Base-by-base conservation (phyloP, 2,113 vertebrate genomes). In the Rhinopomastus cyanomelas region DNA sequence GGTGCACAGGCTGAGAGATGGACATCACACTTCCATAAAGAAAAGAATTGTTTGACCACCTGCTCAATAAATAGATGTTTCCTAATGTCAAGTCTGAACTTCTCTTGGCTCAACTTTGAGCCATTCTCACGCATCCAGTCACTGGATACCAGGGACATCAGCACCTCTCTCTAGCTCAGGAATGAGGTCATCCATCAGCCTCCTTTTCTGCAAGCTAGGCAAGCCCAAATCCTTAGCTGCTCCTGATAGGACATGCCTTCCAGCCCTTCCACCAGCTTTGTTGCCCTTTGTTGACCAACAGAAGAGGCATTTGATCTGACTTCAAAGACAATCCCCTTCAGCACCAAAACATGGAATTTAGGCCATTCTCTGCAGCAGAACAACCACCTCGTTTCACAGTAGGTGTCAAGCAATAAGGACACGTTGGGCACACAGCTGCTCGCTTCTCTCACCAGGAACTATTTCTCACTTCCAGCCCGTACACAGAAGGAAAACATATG, bases 81-180 rank as follows among this genome's bases (percentile, higher is more conserved):
- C 65, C n/a, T 71, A 25, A 46, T 9, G 22, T 42, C 29, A 25
- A 60, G 21, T 22, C 32, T 48, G 7, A 79, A 62, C 16, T 11
- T 37, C 27, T 6, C 3, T 8, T 30, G 9, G 7, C 0, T 0
- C 26, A 62, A 26, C 34, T 68, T 56, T 16, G 23, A 75, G 37
- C 23, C 19, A 23, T 32, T n/a, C 10, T 49, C 57, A 27, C 3
- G 1, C 0, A 1, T 36, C 22, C 19, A 23, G 3, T 37, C 18
- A 16, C 72, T 44, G 22, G 15, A 36, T 71, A 2, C 9, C 10
- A 23, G 27, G 18, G 18, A 44, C 49, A 1, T 17, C n/a, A 57
- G 64, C 64, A 57, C 8, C 34, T 64, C 49, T 18, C 20, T 56
- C 30, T 75, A n/a, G n/a, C n/a, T n/a, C n/a, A 89, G 27, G 57